Evolutionary conservation across 35 echinoderm and acorn worm genomes (phyloP).

Genomic region (Acanthaster planci): DNA sequence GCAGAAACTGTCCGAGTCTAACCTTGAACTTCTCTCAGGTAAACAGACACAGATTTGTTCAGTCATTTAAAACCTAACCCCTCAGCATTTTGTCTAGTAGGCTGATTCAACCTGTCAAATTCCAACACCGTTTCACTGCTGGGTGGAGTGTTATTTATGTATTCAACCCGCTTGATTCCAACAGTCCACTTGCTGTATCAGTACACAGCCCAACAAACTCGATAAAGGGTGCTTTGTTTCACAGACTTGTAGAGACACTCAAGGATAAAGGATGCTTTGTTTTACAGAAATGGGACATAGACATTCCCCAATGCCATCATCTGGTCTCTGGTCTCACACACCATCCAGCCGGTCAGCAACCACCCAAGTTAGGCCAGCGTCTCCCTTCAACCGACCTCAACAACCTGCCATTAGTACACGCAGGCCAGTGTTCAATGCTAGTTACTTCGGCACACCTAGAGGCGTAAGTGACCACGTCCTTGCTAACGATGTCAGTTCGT

Average conservation of each 20-base stretch:
- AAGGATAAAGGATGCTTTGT: no score
- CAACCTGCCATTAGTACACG: slow-evolving; percentile 50
- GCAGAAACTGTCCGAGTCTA: slow-evolving; percentile 68
- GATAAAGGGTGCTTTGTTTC: no score
- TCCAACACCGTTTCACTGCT: no score
- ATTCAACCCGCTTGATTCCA: no score
- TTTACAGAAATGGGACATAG: not conserved
- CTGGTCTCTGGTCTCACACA: slow-evolving; percentile 15
- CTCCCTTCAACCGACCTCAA: slow-evolving; percentile 41
- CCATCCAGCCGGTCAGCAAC: slow-evolving; percentile 26
- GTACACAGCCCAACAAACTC: no score
- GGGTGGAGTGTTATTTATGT: no score
- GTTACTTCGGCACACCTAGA: slow-evolving; percentile 91
- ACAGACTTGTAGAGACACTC: no score
- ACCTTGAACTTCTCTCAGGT: slow-evolving; percentile 70
- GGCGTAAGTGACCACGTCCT: slow-evolving; percentile 45
- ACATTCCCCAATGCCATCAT: not conserved
- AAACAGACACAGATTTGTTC: not conserved
- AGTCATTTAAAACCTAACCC: no score
- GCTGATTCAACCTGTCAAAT: no score
- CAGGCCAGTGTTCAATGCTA: slow-evolving; percentile 81
- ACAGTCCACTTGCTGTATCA: no score
- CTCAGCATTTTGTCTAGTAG: no score
- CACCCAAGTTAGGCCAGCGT: slow-evolving; percentile 4
- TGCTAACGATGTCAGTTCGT: not conserved